phyloP scores from a whole-genome alignment of 1,140 invertebrate genomes.

The Chelonus insularis region DNA sequence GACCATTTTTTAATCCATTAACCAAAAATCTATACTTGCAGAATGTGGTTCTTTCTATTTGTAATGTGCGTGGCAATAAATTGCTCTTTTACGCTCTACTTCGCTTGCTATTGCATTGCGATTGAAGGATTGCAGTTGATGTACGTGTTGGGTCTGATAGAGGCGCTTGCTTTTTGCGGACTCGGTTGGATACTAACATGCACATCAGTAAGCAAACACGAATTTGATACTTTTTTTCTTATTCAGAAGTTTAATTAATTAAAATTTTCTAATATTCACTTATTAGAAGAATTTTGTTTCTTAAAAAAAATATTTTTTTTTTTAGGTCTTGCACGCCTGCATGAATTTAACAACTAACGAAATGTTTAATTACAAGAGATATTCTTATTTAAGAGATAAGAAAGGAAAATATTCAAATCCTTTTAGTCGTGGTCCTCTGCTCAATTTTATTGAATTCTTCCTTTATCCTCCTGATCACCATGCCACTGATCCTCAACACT shows the following conservation, averaged over 20 bases:
- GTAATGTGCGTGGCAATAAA: constrained; percentile 84
- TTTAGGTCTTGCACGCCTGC: constrained; percentile 80
- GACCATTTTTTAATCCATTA: too few relatives aligned
- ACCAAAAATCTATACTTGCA: constrained; percentile 49
- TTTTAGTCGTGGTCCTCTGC: constrained; percentile 81
- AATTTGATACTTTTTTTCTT: constrained; percentile 2
- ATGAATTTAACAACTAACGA: constrained; percentile 94
- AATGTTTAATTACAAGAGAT: constrained; percentile 90
- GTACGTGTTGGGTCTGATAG: constrained; percentile 77
- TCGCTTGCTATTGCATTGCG: constrained; percentile 83
- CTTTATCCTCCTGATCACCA: constrained; percentile 76
- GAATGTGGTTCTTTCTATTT: constrained; percentile 90
- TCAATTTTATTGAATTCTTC: constrained; percentile 89
- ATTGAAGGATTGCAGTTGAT: constrained; percentile 83
- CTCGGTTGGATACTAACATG: constrained; percentile 85
- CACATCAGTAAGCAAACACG: constrained; percentile 74
- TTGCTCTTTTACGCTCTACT: constrained; percentile 84
- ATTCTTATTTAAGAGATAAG: constrained; percentile 84
- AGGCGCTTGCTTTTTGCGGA: constrained; percentile 81
- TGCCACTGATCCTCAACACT: constrained; percentile 66
- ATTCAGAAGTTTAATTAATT: not conserved
- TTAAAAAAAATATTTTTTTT: too few relatives aligned
- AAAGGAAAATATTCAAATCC: constrained; percentile 86
- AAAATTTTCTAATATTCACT: too few relatives aligned
- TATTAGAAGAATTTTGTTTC: too few relatives aligned